These are phyloP conservation scores for Papilio gigon DNA, from an alignment of 2,888 invertebrate species.

Conservation along the genomic window DNA sequence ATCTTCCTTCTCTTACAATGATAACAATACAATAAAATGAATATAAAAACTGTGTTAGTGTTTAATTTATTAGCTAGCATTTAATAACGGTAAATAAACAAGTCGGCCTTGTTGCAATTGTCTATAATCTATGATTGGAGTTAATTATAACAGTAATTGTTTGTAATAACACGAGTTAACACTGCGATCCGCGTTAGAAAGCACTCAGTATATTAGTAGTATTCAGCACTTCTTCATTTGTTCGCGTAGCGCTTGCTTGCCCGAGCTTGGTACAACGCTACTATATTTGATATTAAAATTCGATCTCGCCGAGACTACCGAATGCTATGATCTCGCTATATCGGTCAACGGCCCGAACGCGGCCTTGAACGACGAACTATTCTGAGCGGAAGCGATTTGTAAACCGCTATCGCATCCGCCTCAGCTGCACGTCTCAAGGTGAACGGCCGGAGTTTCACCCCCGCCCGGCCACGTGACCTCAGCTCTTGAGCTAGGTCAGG, in stretches of 20 bases:
- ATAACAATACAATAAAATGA: constrained; percentile 3
- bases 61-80: not conserved
- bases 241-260: not conserved
- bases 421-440: constrained; percentile 74
- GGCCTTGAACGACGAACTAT: constrained; percentile 35
- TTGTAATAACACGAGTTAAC: not conserved
- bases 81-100: constrained; percentile 9
- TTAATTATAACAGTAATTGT: constrained; percentile 16
- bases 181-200: not conserved
- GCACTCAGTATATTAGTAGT: not conserved
- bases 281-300: not conserved
- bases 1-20: not conserved
- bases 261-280: not conserved
- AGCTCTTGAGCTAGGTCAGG: constrained; percentile 79
- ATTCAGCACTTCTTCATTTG: not conserved
- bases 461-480: constrained; percentile 78
- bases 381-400: constrained; percentile 32
- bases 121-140: constrained; percentile 13
- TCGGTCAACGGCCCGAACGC: constrained; percentile 22
- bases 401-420: constrained; percentile 55
- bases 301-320: constrained; percentile 5
- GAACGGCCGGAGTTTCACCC: constrained; percentile 74
- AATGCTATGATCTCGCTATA: constrained; percentile 23
- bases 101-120: constrained; percentile 47
- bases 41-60: not conserved